Evolutionary conservation across 2,797 vertebrate genomes (phyloP), one percentile per base, ranked within the genome.

Genomic region (Neosalanx taihuensis): DNA sequence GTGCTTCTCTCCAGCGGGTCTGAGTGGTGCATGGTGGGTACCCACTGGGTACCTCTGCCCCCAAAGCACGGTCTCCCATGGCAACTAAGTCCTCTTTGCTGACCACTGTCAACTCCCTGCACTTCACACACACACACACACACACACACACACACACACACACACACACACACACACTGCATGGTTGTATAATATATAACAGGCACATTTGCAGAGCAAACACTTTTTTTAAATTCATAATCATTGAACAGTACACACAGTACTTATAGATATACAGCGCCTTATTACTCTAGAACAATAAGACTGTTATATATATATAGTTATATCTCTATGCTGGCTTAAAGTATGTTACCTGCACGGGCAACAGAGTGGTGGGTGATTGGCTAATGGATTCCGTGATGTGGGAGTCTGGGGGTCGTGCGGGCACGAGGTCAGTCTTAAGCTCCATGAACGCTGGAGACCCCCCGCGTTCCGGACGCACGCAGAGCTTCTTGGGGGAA

Each of bases 401-500:
- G 49, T 88, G 51, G 67, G 73, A 18, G 37, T 81, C 79, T 86
- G 90, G 69, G 85, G 87, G 71, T 74, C 69, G 62, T 3, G 35
- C 65, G 64, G 92, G 88, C 84, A 87, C 87, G 76, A 90, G 80
- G 82, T 93, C 92, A 60, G 87, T 90, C 76, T 93, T 88, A 73
- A 90, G 87, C 72, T 89, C 87, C 83, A 93, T 88, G 76, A 92
- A 90, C 49, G 31, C 53, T 31, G 92, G 89, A 82, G 93, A 87
- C 46, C 89, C 82, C 0, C 91, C 90, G 85, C 85, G 79, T 72
- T 91, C 91, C 51, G 92, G 85, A 64, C 93, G 92, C 79, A 92
- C 83, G 79, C 96, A 95, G 61, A 92, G 89, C 89, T 92, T 95
- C 91, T 98, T 97, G 67, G 93, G 89, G 69, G 86, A 84, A 18